Conservation (phyloP, 2,797 vertebrate genomes). For the Eurystomus glaucurus region DNA sequence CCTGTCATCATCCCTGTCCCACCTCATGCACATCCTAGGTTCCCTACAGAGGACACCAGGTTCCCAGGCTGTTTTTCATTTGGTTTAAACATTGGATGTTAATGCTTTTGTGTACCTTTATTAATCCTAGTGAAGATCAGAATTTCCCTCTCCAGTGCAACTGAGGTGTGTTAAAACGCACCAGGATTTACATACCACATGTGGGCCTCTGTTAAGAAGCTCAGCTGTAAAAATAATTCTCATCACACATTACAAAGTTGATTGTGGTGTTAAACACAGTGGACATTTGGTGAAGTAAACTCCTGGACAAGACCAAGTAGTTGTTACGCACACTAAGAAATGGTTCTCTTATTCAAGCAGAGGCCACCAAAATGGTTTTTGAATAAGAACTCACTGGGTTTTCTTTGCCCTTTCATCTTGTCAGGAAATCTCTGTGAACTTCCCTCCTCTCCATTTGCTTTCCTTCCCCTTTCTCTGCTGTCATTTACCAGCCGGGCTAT, state of each 20-base stretch:
- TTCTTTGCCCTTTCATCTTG: slow-evolving; percentile 65
- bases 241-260: slow-evolving; percentile 36
- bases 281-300: slow-evolving; percentile 12
- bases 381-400: slow-evolving; percentile 35
- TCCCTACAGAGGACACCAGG: not conserved
- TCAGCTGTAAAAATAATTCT: slow-evolving; percentile 73
- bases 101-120: not conserved
- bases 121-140: not conserved
- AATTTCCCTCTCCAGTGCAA: not conserved
- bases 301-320: slow-evolving; percentile 22
- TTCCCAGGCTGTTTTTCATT: slow-evolving; percentile 4
- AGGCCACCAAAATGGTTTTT: slow-evolving; percentile 56
- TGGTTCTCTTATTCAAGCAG: not conserved
- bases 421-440: slow-evolving; percentile 62
- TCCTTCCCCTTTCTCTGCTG: slow-evolving; percentile 61
- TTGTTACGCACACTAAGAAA: not conserved
- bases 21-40: too few species aligned
- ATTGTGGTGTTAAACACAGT: slow-evolving; percentile 38
- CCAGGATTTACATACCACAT: not conserved
- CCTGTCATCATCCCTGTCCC: rapidly evolving
- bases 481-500: slow-evolving; percentile 52
- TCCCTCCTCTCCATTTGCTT: slow-evolving; percentile 70
- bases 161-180: slow-evolving; percentile 15
- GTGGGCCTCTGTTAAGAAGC: not conserved
- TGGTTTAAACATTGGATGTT: not conserved